These are phyloP conservation scores for Aptenodytes forsteri DNA, from an alignment of 2,113 vertebrate genomes.

Conservation along the genomic window DNA sequence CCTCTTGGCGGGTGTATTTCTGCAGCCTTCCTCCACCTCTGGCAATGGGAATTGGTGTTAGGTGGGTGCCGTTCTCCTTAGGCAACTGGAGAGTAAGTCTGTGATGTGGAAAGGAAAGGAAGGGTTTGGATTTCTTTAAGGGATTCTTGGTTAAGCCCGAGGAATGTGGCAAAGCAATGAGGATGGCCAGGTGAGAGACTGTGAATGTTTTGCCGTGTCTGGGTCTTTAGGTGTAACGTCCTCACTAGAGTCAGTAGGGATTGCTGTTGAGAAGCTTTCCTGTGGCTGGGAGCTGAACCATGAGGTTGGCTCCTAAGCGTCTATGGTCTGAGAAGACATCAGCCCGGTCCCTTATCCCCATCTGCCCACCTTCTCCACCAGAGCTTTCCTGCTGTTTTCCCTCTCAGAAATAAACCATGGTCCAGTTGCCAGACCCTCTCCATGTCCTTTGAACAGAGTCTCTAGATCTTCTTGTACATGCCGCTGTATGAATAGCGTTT, in stretches of 20 bases:
- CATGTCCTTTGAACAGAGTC: background rate
- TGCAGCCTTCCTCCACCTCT: background rate
- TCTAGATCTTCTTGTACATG: too few relatives aligned
- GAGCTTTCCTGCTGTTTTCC: background rate
- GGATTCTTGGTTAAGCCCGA: background rate
- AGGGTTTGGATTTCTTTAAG: slow-evolving; percentile 73
- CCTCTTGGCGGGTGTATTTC: background rate
- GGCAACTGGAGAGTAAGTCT: background rate
- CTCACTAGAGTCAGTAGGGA: background rate
- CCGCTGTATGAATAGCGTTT: background rate
- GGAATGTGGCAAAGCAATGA: background rate
- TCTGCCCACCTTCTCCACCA: background rate
- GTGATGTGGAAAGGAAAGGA: background rate
- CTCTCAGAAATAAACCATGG: background rate
- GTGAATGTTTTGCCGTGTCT: background rate
- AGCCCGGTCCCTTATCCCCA: background rate
- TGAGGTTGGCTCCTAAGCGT: background rate
- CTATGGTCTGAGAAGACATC: background rate
- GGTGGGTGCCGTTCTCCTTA: background rate
- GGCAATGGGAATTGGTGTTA: background rate
- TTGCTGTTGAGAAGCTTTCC: background rate
- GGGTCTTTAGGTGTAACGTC: background rate
- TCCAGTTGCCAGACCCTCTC: background rate
- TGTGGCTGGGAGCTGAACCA: background rate
- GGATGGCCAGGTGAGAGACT: background rate